Evolutionary conservation across 1,140 invertebrate species (phyloP).

Genomic region (Pachypsylla venusta): DNA sequence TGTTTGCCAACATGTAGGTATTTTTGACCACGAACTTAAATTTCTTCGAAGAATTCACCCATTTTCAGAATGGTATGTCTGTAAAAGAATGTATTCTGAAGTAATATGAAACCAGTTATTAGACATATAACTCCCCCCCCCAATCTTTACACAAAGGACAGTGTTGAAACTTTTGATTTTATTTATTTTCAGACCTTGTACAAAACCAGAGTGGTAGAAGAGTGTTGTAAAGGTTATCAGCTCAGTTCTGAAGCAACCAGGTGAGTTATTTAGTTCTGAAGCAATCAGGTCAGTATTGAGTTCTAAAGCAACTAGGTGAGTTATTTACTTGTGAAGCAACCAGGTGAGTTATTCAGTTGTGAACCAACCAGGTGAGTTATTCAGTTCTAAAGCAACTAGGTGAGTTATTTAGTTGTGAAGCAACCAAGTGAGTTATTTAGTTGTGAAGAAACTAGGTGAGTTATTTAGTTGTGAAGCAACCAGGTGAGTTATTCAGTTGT

Average conservation of each 20-base stretch:
- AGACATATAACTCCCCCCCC: neutral
- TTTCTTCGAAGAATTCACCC: neutral
- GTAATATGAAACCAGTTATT: neutral
- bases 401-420: too few species aligned
- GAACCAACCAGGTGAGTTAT: too few species aligned
- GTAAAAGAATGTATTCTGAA: neutral
- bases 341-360: too few species aligned
- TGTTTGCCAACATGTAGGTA: neutral
- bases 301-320: too few species aligned
- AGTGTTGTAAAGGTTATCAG: constrained; percentile 53
- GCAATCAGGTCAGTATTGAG: too few species aligned
- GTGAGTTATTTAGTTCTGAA: too few species aligned
- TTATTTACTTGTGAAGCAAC: too few species aligned
- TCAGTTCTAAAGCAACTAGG: too few species aligned
- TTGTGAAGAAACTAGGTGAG: too few species aligned
- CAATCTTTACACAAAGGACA: neutral
- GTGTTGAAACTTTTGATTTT: neutral
- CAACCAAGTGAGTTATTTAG: too few species aligned
- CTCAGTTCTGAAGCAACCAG: constrained; percentile 40
- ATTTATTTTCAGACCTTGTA: constrained; percentile 39
- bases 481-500: too few species aligned
- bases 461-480: too few species aligned
- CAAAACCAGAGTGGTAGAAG: constrained; percentile 58
- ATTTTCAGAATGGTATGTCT: neutral
- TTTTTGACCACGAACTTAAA: neutral